Conservation (phyloP, 2,888 invertebrate genomes). For the Cephus pygmeus region DNA sequence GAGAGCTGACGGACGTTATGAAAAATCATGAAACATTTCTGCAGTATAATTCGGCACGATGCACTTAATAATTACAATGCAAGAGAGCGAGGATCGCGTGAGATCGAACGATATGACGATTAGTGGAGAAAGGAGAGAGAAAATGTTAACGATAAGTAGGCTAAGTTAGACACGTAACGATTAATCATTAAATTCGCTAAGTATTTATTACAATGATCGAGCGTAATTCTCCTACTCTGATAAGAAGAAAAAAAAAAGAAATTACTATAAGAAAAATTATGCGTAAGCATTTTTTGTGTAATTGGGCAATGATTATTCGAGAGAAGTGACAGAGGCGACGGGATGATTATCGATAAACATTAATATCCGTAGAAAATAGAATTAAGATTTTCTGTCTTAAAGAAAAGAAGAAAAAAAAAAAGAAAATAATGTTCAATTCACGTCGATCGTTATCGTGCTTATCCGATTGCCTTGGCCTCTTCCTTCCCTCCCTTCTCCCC, state of each 20-base stretch:
- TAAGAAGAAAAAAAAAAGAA: neutral
- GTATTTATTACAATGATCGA: neutral
- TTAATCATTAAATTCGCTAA: neutral
- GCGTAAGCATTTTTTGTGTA: neutral
- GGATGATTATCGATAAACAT: neutral
- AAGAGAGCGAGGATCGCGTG: neutral
- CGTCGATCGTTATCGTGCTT: neutral
- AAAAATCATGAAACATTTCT: neutral
- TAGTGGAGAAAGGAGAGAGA: neutral
- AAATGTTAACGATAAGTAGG: neutral
- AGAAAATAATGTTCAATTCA: conserved; percentile 3
- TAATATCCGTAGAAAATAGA: neutral
- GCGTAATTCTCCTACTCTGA: neutral
- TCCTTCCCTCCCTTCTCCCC: neutral
- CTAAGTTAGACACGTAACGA: neutral
- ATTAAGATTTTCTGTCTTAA: neutral
- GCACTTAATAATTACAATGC: neutral
- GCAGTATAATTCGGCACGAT: neutral
- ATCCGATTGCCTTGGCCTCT: neutral
- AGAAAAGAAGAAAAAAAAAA: conserved; percentile 12
- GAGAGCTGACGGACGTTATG: neutral
- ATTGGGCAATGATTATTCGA: neutral
- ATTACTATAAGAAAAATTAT: neutral
- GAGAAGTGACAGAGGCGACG: neutral
- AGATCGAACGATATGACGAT: neutral